phyloP scores from a whole-genome alignment of 1,140 invertebrate genomes.

The Lethrus apterus region DNA sequence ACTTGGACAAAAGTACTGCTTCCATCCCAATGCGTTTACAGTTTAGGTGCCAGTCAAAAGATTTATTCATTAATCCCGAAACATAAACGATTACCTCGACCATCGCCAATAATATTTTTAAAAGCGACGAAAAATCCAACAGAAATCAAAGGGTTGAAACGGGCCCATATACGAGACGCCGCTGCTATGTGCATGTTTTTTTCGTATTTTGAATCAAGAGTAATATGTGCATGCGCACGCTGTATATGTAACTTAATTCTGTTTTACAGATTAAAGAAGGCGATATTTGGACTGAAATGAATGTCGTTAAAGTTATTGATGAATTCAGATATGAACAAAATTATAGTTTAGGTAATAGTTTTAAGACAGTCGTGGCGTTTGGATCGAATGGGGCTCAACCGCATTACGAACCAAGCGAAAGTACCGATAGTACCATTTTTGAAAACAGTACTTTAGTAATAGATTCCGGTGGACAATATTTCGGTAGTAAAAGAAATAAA shows the following conservation, averaged over 20 bases:
- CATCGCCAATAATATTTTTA: slow-evolving; percentile 71
- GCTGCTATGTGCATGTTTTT: slow-evolving; percentile 89
- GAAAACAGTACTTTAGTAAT: slow-evolving; percentile 60
- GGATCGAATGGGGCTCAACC: slow-evolving; percentile 84
- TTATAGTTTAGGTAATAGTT: slow-evolving; percentile 62
- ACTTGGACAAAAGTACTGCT: slow-evolving; percentile 62
- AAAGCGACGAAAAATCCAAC: slow-evolving; percentile 79
- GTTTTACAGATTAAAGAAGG: slow-evolving; percentile 23
- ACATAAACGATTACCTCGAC: slow-evolving; percentile 49
- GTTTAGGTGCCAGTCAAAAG: slow-evolving; percentile 66
- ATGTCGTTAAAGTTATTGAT: slow-evolving; percentile 58
- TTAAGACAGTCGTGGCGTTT: slow-evolving; percentile 84
- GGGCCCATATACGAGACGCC: slow-evolving; percentile 75
- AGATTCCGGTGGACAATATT: slow-evolving; percentile 68
- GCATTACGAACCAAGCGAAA: slow-evolving; percentile 76
- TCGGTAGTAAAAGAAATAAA: slow-evolving; percentile 40
- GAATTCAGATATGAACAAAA: slow-evolving; percentile 61
- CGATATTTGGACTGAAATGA: slow-evolving; percentile 59
- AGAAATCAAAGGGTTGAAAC: slow-evolving; percentile 83
- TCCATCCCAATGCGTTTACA: slow-evolving; percentile 62
- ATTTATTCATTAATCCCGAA: slow-evolving; percentile 59
- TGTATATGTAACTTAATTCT: slow-evolving; percentile 72
- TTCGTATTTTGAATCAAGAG: slow-evolving; percentile 71
- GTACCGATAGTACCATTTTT: slow-evolving; percentile 64
- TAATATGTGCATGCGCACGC: slow-evolving; percentile 78